Conservation (phyloP, 2,888 invertebrate genomes). For the Bruchidius siliquastri region DNA sequence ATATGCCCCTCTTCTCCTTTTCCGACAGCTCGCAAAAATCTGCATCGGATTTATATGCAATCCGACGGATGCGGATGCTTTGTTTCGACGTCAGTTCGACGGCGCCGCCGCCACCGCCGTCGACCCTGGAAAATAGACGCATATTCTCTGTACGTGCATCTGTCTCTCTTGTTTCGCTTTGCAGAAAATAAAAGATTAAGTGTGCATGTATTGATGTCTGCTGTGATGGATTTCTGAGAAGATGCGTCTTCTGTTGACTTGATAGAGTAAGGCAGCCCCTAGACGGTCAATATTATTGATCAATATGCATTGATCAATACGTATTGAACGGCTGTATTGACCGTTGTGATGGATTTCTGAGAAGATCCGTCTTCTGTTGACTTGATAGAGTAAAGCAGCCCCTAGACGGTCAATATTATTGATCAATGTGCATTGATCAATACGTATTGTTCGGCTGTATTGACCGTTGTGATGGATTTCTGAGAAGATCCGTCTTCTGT, state of each 20-base stretch:
- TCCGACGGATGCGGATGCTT: background rate
- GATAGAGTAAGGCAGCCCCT: background rate
- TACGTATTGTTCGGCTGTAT: too few relatives aligned
- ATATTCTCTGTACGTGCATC: background rate
- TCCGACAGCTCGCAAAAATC: background rate
- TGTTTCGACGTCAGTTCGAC: background rate
- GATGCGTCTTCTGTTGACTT: background rate
- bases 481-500: too few relatives aligned
- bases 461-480: too few relatives aligned
- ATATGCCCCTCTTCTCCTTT: background rate
- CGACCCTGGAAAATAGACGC: background rate
- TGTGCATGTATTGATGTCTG: background rate
- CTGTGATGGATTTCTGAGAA: background rate
- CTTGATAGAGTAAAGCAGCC: too few relatives aligned
- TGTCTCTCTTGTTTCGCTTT: background rate
- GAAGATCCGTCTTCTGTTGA: too few relatives aligned
- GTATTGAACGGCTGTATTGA: too few relatives aligned
- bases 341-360: too few relatives aligned
- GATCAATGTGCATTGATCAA: too few relatives aligned
- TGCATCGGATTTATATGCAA: background rate
- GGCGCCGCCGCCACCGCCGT: background rate
- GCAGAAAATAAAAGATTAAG: background rate
- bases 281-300: too few relatives aligned
- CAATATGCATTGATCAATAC: too few relatives aligned
- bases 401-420: too few relatives aligned